Evolutionary conservation across 2,888 invertebrate genomes (phyloP).

Genomic region (Agrenia bidenticulata): DNA sequence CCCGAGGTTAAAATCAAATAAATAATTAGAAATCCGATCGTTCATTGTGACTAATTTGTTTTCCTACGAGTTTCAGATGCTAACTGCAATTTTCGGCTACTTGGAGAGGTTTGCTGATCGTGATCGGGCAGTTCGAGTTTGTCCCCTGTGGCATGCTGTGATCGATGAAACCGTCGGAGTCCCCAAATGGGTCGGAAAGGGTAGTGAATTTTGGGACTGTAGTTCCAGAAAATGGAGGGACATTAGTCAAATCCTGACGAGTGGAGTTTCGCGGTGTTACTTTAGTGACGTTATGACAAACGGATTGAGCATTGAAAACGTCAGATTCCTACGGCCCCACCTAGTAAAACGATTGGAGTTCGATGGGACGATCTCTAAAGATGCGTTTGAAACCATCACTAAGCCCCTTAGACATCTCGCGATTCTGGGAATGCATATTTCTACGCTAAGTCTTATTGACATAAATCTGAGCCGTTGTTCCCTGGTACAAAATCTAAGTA

Average conservation of each 20-base stretch:
- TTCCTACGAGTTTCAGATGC: not conserved
- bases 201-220: not conserved
- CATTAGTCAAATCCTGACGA: not conserved
- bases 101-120: not conserved
- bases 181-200: not conserved
- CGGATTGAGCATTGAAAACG: not conserved
- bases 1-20: no score
- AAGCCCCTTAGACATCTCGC: not conserved
- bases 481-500: not conserved
- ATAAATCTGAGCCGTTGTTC: not conserved
- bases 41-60: no score
- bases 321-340: not conserved
- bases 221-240: not conserved
- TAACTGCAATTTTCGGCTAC: not conserved
- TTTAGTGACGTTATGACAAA: not conserved
- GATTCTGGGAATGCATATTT: not conserved
- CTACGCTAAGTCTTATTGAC: not conserved
- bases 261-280: not conserved
- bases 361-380: not conserved
- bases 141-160: not conserved
- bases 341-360: not conserved
- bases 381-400: not conserved
- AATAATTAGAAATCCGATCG: no score
- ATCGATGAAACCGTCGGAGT: constrained; percentile 1
- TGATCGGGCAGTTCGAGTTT: not conserved